Evolutionary conservation across 2,113 vertebrate genomes (phyloP), one percentile per base, ranked within the genome.

Genomic region (Gnathonemus longibarbis): DNA sequence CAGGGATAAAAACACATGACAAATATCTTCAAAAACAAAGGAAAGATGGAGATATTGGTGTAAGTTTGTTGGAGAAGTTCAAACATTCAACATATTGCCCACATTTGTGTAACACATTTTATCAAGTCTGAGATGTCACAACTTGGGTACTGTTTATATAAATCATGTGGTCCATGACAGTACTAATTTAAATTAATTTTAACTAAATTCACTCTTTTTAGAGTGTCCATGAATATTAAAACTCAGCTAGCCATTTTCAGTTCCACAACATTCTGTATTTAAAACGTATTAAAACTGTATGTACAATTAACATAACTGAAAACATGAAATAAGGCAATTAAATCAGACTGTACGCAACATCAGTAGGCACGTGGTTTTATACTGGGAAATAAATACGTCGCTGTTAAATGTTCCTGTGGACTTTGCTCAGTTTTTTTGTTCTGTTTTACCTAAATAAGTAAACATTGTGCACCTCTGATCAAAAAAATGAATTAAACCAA

Each of bases 281-380:
- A 86, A 83, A 31, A 85, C 2, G 56, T 77, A 58, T 62, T 39
- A 53, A 85, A 66, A 89, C 24, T 48, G 70, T 83, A 90, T 85
- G 49, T 45, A 84, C 48, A 49, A 83, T 84, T 45, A 87, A 86
- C 45, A 24, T 27, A 89, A 91, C 90, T 89, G 45, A 74, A 70
- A 39, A 52, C 46, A 88, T 89, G 17, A 10, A 45, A 90, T 91
- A 93, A 93, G 90, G 91, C 91, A 91, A 87, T 74, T n/a, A 35
- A 91, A 89, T 88, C 77, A 90, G 84, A 62, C 15, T 74, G 77
- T 90, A 80, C 39, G 53, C 83, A 89, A 88, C 62, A 31, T 52
- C 50, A 56, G 24, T 87, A 92, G 91, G 90, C 90, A 90, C 91
- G 85, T 84, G 87, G 87, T 86, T 74, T 21, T 52, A 74, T 74